Evolutionary conservation across 2,888 invertebrate genomes (phyloP).

Genomic region (Ceriagrion tenellum): DNA sequence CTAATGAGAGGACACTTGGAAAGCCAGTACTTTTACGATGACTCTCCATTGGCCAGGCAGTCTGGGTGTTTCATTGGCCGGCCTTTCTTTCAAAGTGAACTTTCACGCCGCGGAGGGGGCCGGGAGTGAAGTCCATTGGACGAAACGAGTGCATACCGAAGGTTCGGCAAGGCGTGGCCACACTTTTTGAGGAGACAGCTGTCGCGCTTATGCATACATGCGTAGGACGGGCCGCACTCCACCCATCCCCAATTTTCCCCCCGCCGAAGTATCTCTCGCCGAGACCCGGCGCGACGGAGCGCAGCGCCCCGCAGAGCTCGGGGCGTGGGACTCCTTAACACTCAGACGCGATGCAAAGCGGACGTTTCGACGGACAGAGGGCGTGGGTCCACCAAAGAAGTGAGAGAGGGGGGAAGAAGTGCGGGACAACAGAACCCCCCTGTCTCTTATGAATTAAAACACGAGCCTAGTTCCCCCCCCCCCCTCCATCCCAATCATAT

Average conservation of each 20-base stretch:
- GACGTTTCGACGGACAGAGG: background rate
- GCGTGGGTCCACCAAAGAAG: slow-evolving; percentile 4
- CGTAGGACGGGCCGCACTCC: background rate
- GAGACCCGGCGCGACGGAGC: background rate
- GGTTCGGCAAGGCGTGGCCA: slow-evolving; percentile 58
- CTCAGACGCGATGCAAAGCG: slow-evolving; percentile 8
- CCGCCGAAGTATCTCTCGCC: background rate
- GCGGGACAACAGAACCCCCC: slow-evolving; percentile 16
- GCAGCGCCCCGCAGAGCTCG: background rate
- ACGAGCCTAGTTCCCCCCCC: background rate
- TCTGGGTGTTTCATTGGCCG: slow-evolving; percentile 39
- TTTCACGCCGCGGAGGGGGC: slow-evolving; percentile 44
- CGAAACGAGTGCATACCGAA: background rate
- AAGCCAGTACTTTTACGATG: background rate
- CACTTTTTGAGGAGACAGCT: slow-evolving; percentile 41
- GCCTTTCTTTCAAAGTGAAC: slow-evolving; percentile 53
- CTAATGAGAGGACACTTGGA: background rate
- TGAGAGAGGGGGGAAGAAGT: no score
- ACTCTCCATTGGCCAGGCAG: background rate
- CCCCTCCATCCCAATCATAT: background rate
- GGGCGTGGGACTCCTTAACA: background rate
- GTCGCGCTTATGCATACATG: slow-evolving; percentile 52
- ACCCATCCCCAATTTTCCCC: background rate
- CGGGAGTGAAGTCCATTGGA: slow-evolving; percentile 37
- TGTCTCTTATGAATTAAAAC: slow-evolving; percentile 23